A percentile compares a stretch with the other conserved stretches of the same genome.
phyloP scores from a whole-genome alignment of 2,888 invertebrate genomes.

The Xanthia togata region DNA sequence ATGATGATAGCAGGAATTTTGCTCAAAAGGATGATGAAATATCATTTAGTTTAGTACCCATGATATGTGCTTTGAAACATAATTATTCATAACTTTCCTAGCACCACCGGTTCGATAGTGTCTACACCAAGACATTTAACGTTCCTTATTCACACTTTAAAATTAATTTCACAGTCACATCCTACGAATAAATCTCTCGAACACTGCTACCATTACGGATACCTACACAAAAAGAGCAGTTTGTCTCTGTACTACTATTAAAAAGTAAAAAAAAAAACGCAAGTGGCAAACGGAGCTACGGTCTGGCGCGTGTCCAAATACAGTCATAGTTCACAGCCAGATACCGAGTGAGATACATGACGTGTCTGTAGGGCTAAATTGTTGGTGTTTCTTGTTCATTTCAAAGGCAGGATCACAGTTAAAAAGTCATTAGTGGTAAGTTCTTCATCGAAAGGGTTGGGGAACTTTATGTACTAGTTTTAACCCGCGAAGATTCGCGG shows the following conservation, averaged over 20 bases:
- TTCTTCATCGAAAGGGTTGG: neutral
- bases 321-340: slow-evolving; percentile 63
- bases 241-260: slow-evolving; percentile 47
- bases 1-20: neutral
- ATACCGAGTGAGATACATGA: slow-evolving; percentile 22
- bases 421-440: neutral
- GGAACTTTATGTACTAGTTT: neutral
- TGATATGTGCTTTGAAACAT: neutral
- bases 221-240: slow-evolving; percentile 54
- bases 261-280: slow-evolving; percentile 62
- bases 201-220: slow-evolving; percentile 47
- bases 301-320: slow-evolving; percentile 78
- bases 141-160: neutral
- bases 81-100: neutral
- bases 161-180: slow-evolving; percentile 36
- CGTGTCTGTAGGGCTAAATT: neutral
- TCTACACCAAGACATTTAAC: slow-evolving; percentile 8
- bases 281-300: slow-evolving; percentile 68
- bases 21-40: neutral
- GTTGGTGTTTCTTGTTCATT: neutral
- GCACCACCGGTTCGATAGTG: neutral
- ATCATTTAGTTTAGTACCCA: neutral
- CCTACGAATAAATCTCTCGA: slow-evolving; percentile 32
- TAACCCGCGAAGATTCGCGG: too few species aligned
- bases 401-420: neutral